These are phyloP conservation scores for Drosophila kurseongensis DNA, from an alignment of 1,140 invertebrate genomes.

Conservation along the genomic window DNA sequence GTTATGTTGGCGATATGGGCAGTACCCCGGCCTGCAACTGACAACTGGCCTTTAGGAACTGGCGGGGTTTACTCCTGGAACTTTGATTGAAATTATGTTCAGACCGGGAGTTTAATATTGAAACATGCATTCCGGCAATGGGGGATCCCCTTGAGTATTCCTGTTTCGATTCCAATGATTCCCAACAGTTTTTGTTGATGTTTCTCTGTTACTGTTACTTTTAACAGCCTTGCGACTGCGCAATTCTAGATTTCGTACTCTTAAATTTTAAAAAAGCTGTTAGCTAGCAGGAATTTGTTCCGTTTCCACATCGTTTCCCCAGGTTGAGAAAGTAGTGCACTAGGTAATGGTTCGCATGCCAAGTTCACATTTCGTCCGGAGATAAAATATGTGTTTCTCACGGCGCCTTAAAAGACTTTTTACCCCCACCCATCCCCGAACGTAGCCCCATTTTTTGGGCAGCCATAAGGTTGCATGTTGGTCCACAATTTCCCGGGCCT, in stretches of 20 bases:
- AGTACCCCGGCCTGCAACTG: constrained; percentile 1
- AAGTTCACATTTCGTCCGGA: constrained; percentile 52
- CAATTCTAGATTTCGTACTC: constrained; percentile 31
- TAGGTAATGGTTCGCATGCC: constrained; percentile 60
- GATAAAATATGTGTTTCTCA: constrained; percentile 61
- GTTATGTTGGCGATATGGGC: not conserved
- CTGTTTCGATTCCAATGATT: constrained; percentile 21
- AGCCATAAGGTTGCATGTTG: constrained; percentile 42
- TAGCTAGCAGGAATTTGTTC: constrained; percentile 8
- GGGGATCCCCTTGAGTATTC: not conserved
- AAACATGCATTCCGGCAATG: constrained; percentile 10
- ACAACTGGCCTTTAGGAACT: constrained; percentile 4
- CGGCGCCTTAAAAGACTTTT: constrained; percentile 49
- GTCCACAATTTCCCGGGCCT: constrained; percentile 17
- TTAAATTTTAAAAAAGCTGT: constrained; percentile 70
- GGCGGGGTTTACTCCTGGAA: not conserved
- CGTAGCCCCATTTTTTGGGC: not conserved
- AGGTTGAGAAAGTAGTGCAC: constrained; percentile 39
- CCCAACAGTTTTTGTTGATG: not conserved
- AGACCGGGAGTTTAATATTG: constrained; percentile 6
- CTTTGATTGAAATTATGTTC: constrained; percentile 13
- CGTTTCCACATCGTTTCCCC: constrained; percentile 35
- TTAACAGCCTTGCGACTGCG: constrained; percentile 56
- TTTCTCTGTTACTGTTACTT: constrained; percentile 17
- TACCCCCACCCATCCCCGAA: constrained; percentile 2